Conservation (phyloP, 2,797 vertebrate species). For the Leuciscus waleckii region DNA sequence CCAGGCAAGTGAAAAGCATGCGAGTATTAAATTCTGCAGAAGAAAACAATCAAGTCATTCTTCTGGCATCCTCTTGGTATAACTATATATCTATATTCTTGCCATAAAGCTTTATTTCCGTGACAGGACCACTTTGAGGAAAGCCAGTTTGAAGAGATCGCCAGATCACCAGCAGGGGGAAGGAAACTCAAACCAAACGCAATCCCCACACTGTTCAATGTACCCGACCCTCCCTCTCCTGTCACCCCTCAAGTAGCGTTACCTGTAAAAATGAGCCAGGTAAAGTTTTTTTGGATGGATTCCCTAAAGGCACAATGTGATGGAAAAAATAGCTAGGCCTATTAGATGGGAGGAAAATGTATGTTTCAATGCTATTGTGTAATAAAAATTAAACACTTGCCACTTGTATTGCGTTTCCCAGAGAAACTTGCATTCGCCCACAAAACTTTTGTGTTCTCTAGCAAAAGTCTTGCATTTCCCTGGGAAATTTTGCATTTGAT, state of each 20-base stretch:
- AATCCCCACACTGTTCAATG: slow-evolving; percentile 81
- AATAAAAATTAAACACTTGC: background rate
- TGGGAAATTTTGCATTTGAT: too few relatives aligned
- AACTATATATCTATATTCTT: background rate
- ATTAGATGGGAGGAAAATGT: background rate
- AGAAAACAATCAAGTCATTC: background rate
- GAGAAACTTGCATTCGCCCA: too few relatives aligned
- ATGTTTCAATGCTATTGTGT: background rate
- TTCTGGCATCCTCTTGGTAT: background rate
- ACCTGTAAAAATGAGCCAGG: slow-evolving; percentile 80
- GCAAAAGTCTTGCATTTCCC: too few relatives aligned
- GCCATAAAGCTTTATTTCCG: background rate
- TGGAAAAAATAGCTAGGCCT: background rate
- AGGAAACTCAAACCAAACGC: slow-evolving; percentile 85
- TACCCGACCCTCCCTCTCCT: slow-evolving; percentile 77
- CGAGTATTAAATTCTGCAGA: background rate
- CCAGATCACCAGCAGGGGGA: slow-evolving; percentile 81
- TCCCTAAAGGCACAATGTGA: background rate
- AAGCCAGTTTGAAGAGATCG: slow-evolving; percentile 84
- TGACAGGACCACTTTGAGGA: slow-evolving; percentile 82
- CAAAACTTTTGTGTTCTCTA: background rate
- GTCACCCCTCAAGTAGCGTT: slow-evolving; percentile 71
- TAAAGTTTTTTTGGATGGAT: slow-evolving; percentile 49
- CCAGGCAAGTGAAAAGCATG: slow-evolving; percentile 70
- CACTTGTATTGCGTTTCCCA: background rate